Conservation (phyloP, 2,797 vertebrate genomes). For the Enteromius radiatus region DNA sequence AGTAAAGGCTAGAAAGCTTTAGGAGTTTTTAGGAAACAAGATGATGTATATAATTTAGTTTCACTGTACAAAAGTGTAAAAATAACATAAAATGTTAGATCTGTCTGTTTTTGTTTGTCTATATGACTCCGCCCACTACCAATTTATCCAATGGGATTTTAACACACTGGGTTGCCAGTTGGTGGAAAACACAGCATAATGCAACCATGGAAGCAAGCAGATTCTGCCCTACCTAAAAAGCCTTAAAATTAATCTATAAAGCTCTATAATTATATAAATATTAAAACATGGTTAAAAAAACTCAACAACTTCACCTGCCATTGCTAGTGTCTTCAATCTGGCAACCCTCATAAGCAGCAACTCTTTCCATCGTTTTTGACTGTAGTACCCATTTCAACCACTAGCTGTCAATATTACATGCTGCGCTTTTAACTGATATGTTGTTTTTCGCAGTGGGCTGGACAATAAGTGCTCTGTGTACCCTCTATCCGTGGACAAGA, state of each 20-base stretch:
- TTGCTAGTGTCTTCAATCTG: no score
- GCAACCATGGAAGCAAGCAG: not conserved
- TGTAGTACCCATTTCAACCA: not conserved
- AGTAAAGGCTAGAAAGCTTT: not conserved
- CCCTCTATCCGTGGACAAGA: slow-evolving; percentile 97
- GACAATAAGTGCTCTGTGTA: slow-evolving; percentile 99
- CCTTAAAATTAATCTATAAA: not conserved
- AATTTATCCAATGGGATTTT: not conserved
- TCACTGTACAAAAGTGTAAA: no score
- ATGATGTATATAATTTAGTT: no score
- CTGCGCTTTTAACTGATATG: not conserved
- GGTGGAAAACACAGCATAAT: not conserved
- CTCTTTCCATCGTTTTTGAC: not conserved
- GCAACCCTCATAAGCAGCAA: no score
- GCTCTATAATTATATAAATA: no score
- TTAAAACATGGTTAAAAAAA: no score
- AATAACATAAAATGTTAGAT: no score
- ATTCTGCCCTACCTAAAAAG: not conserved
- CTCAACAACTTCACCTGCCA: no score
- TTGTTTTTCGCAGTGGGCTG: slow-evolving; percentile 82
- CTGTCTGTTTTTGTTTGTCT: no score
- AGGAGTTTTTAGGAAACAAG: not conserved
- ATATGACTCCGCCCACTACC: no score
- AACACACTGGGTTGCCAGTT: not conserved
- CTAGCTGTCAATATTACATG: not conserved